Evolutionary conservation across 2,797 vertebrate species (phyloP), one percentile per base, ranked within the genome.

Genomic region (Myiotriccus ornatus): DNA sequence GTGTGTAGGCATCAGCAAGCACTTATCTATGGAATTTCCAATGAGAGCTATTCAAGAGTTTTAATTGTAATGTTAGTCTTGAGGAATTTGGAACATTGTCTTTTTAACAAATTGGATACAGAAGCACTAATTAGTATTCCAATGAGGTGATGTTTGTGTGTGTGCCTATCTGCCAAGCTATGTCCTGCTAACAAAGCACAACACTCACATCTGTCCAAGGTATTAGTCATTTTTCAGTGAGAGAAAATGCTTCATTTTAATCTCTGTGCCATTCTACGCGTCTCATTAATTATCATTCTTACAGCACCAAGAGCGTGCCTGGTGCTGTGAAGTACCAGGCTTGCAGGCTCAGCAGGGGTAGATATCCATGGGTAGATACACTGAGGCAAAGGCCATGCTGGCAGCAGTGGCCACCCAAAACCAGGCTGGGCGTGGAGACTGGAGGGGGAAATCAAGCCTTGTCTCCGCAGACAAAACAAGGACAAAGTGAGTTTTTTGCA

Each of bases 41-140:
- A 35, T 37, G 49, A 95, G 50, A 91, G 18, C 68, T 80, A 25
- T 85, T 87, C 46, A 71, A 80, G 53, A 50, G 30, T 92, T 97
- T 83, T 85, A 93, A 86, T 78, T 96, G 73, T 92, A 69, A 62
- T 62, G 56, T 65, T 44, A 91, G 57, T 86, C 2, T 10, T 80
- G 44, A 63, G 84, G 86, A 92, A 95, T 96, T 92, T 87, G 55
- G 37, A 94, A 79, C n/a, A 28, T 43, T 77, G 84, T 87, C 65
- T 92, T 95, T 93, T 71, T 89, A 96, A 94, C 73, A 41, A 91
- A 81, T 94, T 90, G 25, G 39, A 83, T 83, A 90, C 30, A 59
- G 44, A 77, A 85, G 13, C 35, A 56, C 62, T 71, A 71, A 95
- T 96, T 93, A 83, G 44, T 89, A 93, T 94, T 95, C 90, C 0